Base-by-base conservation (phyloP, 2,888 invertebrate species). In the Stenodema calcarata region DNA sequence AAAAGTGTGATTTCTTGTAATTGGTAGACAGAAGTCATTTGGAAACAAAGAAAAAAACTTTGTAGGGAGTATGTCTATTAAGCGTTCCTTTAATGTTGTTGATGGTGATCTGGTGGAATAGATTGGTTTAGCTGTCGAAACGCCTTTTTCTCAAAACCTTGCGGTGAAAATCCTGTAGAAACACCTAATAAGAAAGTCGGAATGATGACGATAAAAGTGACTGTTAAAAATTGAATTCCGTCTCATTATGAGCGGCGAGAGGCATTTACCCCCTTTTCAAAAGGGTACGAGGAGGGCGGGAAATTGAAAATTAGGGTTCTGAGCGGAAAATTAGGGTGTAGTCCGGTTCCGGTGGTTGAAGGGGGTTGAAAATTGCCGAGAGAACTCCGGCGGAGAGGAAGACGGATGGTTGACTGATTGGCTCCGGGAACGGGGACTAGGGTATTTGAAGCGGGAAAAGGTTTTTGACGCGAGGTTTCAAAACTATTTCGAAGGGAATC, bases 271-370 rank as follows among this genome's bases (percentile, higher is more conserved):
- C 78, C 14, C 42, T 44, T 78, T 78, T 78, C 42, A 27, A 78
- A 78, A 78, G 44, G 41, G 78, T 18, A 18, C 62, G 4, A 42
- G 35, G 76, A 73, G 83, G 4, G 47, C 83, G 14, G 87, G 87
- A 84, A 75, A 78, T 69, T 54, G 50, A 81, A 69, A 81, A 80
- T 62, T 47, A 81, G 69, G 23, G 23, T 16, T 27, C 41, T 23
- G 62, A 62, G 69, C 42, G 62, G 62, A 62, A 62, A 62, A 62
- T 62, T 62, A 62, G 62, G 62, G 62, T 62, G 62, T 62, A 23
- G 62, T 62, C 62, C 62, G 62, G 62, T 62, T 62, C 62, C 62
- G 62, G 62, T 62, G 62, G 62, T 62, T 62, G 62, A 62, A 23
- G 62, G 23, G 62, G 62, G 18, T 27, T 18, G 23, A 62, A 62